Conservation (phyloP, 2,113 vertebrate species). For the Chlorodrepanis virens region DNA sequence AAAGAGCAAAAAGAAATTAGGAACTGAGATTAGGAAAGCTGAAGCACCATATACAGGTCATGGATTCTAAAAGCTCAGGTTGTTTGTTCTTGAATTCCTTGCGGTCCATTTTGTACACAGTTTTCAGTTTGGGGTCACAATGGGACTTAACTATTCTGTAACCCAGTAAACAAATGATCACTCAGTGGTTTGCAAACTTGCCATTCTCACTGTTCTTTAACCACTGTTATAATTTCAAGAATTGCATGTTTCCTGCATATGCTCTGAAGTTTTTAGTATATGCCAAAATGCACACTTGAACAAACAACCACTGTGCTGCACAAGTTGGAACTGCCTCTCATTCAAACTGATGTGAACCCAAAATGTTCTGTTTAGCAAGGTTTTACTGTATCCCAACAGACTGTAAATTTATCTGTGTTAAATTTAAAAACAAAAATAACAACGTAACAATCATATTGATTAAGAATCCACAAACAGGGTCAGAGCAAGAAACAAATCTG, state of each 20-base stretch:
- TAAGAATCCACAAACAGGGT: not conserved
- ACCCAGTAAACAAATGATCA: slow-evolving; percentile 1
- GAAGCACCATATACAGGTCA: not conserved
- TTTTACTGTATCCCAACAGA: not conserved
- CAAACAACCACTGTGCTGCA: not conserved
- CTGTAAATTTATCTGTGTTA: not conserved
- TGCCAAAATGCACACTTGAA: not conserved
- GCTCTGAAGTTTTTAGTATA: not conserved
- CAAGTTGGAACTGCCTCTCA: slow-evolving; percentile 16
- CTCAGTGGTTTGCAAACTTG: slow-evolving; percentile 24
- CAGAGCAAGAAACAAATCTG: not conserved
- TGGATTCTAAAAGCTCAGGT: not conserved
- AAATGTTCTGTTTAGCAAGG: not conserved
- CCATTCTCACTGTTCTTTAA: not conserved
- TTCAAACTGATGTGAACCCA: not conserved
- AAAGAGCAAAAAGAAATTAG: not conserved
- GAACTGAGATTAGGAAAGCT: not conserved
- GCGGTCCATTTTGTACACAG: not conserved
- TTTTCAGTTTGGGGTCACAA: not conserved
- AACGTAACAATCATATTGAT: not conserved
- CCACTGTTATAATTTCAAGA: not conserved
- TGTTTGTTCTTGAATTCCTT: not conserved
- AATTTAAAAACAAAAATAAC: not conserved
- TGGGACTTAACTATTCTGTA: not conserved
- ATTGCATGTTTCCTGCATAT: not conserved